Conservation (phyloP, 2,113 vertebrate species). For the Hyperopisus bebe region DNA sequence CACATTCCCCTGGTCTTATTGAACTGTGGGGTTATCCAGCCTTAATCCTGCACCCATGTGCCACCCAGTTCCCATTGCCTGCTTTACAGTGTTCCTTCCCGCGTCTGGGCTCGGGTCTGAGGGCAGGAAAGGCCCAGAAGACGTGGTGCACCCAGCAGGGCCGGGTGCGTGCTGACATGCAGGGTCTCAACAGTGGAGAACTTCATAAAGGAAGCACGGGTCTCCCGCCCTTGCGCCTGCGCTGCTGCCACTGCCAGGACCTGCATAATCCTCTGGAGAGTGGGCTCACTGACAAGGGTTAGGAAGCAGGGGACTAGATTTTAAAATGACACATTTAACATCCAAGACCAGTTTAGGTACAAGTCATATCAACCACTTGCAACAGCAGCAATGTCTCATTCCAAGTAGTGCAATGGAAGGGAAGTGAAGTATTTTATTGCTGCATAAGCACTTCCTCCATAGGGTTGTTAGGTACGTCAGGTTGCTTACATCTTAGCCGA, state of each 20-base stretch:
- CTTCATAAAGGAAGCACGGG: constrained; percentile 65
- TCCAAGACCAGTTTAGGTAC: not conserved
- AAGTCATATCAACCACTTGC: not conserved
- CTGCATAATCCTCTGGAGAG: constrained; percentile 54
- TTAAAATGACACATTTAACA: not conserved
- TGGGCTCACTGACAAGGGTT: constrained; percentile 51
- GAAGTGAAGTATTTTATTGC: not conserved
- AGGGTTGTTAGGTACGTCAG: not conserved
- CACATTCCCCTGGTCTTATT: not conserved
- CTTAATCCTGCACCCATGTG: not conserved
- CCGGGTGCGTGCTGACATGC: constrained; percentile 60
- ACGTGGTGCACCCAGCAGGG: constrained; percentile 39
- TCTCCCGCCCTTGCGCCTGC: constrained; percentile 48
- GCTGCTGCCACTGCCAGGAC: constrained; percentile 59
- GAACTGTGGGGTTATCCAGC: not conserved
- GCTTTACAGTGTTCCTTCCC: not conserved
- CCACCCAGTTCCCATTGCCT: not conserved
- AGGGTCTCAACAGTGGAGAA: constrained; percentile 63
- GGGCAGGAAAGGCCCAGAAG: constrained; percentile 41
- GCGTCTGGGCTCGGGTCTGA: constrained; percentile 20
- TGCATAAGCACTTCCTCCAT: not conserved
- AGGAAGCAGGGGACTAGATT: not conserved
- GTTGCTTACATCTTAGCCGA: not conserved
- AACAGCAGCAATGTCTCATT: not conserved
- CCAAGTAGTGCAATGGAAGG: not conserved